These are phyloP conservation scores for Gallinago paraguaiae DNA, from an alignment of 2,113 vertebrate species.

Conservation along the genomic window DNA sequence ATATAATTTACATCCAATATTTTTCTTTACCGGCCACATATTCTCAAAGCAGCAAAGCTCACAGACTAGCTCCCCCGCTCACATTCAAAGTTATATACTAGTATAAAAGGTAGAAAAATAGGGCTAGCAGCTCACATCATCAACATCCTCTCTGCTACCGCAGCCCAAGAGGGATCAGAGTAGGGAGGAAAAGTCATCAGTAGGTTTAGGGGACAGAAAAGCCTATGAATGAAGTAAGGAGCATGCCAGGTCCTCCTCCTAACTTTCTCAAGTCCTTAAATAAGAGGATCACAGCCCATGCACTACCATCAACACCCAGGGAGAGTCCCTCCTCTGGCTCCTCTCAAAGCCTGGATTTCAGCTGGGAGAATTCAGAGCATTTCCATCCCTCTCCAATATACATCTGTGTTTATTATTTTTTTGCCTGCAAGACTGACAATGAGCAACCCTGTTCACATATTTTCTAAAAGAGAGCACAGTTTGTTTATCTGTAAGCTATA, in stretches of 20 bases:
- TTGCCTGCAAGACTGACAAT: slow-evolving; percentile 29
- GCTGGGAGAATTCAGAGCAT: slow-evolving; percentile 28
- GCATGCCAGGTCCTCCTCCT: not conserved
- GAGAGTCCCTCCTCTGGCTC: not conserved
- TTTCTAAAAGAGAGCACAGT: slow-evolving; percentile 40
- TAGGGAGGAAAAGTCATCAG: not conserved
- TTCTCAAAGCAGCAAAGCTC: not conserved
- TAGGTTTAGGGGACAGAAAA: not conserved
- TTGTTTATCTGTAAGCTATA: slow-evolving; percentile 62
- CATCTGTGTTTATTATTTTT: slow-evolving; percentile 70
- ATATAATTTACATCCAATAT: not conserved
- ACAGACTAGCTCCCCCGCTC: not conserved
- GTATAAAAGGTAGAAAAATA: not conserved
- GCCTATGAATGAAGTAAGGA: not conserved
- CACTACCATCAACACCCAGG: accelerated
- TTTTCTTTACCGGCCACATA: not conserved
- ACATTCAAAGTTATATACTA: not conserved
- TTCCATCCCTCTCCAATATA: slow-evolving; percentile 6
- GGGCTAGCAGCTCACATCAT: not conserved
- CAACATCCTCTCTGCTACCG: not conserved
- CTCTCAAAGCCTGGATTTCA: not conserved
- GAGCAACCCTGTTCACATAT: slow-evolving; percentile 47
- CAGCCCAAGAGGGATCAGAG: not conserved
- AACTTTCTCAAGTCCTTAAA: not conserved
- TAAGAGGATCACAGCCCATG: not conserved